Evolutionary conservation across 2,113 vertebrate species (phyloP).

Genomic region (Chaetodon trifascialis): DNA sequence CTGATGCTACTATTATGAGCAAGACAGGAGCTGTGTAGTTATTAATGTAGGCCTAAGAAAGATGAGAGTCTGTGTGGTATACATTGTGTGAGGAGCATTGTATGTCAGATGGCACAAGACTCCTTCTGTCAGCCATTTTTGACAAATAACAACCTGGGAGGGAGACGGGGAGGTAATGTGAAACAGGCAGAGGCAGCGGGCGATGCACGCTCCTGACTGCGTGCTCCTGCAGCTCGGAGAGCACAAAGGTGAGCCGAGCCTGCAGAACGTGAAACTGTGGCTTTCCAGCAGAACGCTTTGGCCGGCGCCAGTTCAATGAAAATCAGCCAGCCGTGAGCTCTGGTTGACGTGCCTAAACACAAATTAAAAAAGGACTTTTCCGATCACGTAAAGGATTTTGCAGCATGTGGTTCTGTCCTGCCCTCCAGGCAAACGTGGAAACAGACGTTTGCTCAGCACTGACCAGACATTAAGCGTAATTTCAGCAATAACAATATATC

Average conservation of each 20-base stretch:
- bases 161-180: constrained; percentile 34
- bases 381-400: constrained; percentile 22
- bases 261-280: constrained; percentile 52
- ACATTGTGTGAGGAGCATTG: constrained; percentile 60
- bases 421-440: constrained; percentile 10
- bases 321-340: constrained; percentile 53
- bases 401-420: constrained; percentile 12
- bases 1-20: constrained; percentile 55
- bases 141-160: constrained; percentile 51
- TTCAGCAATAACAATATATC: constrained; percentile 40
- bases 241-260: constrained; percentile 65
- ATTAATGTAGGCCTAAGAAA: constrained; percentile 65
- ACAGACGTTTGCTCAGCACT: constrained; percentile 13
- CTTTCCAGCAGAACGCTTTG: constrained; percentile 41
- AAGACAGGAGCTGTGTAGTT: constrained; percentile 58
- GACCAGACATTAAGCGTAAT: constrained; percentile 46
- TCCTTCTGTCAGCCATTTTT: constrained; percentile 54
- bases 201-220: constrained; percentile 53
- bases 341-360: constrained; percentile 21
- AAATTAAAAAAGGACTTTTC: constrained; percentile 29
- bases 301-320: constrained; percentile 51
- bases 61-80: constrained; percentile 51
- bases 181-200: constrained; percentile 32
- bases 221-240: constrained; percentile 44
- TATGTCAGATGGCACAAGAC: constrained; percentile 64